phyloP scores from a whole-genome alignment of 1,140 invertebrate species.

The Ptiloglossa arizonensis region DNA sequence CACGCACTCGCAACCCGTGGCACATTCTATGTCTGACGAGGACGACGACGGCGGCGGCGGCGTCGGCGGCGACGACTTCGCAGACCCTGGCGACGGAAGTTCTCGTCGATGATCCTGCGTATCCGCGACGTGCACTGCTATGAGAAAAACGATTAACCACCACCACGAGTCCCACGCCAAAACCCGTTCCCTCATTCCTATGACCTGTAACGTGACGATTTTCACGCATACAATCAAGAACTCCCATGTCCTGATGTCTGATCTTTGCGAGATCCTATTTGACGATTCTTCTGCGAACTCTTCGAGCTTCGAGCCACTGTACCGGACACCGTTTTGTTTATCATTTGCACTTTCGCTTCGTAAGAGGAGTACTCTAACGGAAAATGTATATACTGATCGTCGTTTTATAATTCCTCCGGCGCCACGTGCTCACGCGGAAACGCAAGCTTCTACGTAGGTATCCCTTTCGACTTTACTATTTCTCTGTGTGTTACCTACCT shows the following conservation, averaged over 20 bases:
- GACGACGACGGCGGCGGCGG: too few species aligned
- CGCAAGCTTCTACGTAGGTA: not conserved
- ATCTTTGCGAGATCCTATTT: conserved; percentile 31
- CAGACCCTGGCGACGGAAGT: not conserved
- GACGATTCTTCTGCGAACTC: not conserved
- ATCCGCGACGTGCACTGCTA: conserved; percentile 54
- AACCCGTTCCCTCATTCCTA: conserved; percentile 77
- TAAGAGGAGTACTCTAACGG: not conserved
- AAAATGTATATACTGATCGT: not conserved
- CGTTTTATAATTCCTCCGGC: not conserved
- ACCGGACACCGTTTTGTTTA: not conserved
- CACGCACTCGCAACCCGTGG: conserved; percentile 68
- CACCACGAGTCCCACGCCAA: conserved; percentile 76
- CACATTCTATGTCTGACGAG: conserved; percentile 58
- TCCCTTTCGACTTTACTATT: not conserved
- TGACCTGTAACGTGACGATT: conserved; percentile 70
- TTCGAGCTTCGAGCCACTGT: not conserved
- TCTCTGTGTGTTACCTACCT: conserved; percentile 35
- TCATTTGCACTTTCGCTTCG: not conserved
- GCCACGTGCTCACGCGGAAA: conserved; percentile 5
- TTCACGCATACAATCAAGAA: conserved; percentile 58
- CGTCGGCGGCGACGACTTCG: too few species aligned
- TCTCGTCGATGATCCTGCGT: conserved; percentile 27
- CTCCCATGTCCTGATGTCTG: conserved; percentile 69
- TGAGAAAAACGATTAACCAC: conserved; percentile 72